Base-by-base conservation (phyloP, 2,113 vertebrate species). In the Cheilinus undulatus region DNA sequence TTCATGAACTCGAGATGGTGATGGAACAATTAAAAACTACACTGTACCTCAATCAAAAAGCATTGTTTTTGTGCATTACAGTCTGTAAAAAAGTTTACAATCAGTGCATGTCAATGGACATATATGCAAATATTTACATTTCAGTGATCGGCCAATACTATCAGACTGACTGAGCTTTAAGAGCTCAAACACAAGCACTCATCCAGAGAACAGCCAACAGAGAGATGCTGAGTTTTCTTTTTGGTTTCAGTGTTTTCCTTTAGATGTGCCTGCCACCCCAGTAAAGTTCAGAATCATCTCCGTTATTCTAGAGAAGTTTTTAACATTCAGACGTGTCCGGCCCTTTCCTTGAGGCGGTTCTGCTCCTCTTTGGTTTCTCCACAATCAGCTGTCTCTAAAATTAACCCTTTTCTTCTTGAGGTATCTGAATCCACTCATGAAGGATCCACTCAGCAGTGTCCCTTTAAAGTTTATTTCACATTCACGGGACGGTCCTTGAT, bases 261-360 rank as follows among this genome's bases (percentile, higher is more conserved):
- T 48, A 87, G 86, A 82, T 86, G 86, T 69, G 58, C 79, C 84
- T 80, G 86, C 83, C 85, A 83, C 83, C 77, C 89, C 71, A 49
- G 40, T 34, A 19, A 42, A 15, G 23, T 49, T 14, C 49, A 72
- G 45, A 45, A 51, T 45, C 68, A 11, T 66, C 17, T 54, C 50
- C 38, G 48, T 10, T 50, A 69, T 38, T 45, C 27, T 69, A 52
- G 36, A 17, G 26, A 53, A 62, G 15, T 78, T 71, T 53, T 52
- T n/a, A 65, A 89, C 81, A 88, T 80, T 84, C 71, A 65, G 17
- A 46, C 2, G n/a, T 71, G 40, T 23, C 26, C 48, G 17, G 22
- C 49, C 74, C 42, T 56, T 40, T n/a, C 20, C 23, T 36, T 22
- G 22, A 43, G 27, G 50, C 13, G n/a, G n/a, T 53, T 32, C 56